Conservation (phyloP, 2,888 invertebrate genomes). For the Chironomus tentans region DNA sequence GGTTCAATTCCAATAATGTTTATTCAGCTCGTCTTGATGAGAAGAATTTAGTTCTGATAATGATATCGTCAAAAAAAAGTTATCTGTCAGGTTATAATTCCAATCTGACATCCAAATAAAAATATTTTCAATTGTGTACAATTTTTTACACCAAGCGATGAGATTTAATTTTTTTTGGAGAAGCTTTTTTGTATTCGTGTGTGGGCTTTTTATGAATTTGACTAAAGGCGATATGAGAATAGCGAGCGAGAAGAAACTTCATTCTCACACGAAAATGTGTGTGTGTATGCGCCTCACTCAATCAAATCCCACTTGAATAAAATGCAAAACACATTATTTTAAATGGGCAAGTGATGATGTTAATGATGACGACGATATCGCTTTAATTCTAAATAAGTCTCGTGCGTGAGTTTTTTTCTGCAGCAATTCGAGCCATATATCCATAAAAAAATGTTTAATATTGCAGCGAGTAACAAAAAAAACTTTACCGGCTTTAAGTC, state of each 20-base stretch:
- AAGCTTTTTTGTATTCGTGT: neutral
- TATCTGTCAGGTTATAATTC: too few relatives aligned
- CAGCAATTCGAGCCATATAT: too few relatives aligned
- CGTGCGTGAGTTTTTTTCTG: neutral
- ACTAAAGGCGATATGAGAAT: neutral
- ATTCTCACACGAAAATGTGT: neutral
- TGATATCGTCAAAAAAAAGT: too few relatives aligned
- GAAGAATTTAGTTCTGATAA: too few relatives aligned
- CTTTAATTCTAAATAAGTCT: neutral
- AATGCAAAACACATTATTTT: neutral
- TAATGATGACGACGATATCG: neutral
- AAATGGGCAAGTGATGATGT: neutral
- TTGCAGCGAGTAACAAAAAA: too few relatives aligned
- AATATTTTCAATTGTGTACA: neutral
- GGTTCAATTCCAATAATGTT: too few relatives aligned
- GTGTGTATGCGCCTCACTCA: neutral
- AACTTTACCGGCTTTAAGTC: too few relatives aligned
- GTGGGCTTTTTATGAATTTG: neutral
- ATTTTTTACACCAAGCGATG: neutral
- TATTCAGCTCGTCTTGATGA: too few relatives aligned
- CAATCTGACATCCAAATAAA: too few relatives aligned
- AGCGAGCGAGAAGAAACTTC: neutral
- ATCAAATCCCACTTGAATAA: neutral
- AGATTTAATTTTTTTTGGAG: neutral
- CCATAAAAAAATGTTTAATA: too few relatives aligned